Evolutionary conservation across 2,888 invertebrate species (phyloP), one percentile per base, ranked within the genome.

Genomic region (Drosophila helvetica): DNA sequence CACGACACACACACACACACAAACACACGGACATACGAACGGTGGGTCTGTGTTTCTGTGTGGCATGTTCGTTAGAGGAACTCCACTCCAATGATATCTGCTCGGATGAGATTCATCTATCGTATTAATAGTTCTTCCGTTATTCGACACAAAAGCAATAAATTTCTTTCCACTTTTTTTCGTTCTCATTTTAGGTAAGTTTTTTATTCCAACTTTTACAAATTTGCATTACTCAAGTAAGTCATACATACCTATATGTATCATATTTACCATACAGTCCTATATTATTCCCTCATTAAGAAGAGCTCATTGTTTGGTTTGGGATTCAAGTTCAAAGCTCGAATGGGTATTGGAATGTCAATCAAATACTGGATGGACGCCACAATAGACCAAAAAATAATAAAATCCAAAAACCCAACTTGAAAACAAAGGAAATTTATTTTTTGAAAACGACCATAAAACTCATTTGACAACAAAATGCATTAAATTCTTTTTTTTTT

Each of bases 401-500:
- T n/a, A 33, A 47, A 57, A 48, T 33, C 10, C 57, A 38, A 48
- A 38, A 47, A 57, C 33, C n/a, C 48, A 48, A 48, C 38, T 33
- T 7, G 22, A 48, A 72, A 46, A 45, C 19, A 50, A 38, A 38
- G 45, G 38, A 19, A 25, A 38, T 4, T 22, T 22, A 5, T 4
- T 22, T 4, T 5, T 22, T 22, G 38, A 46, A 51, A 67, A 38
- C 38, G 46, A 33, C 56, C 45, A 57, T 71, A 71, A 71, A 71
- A 71, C 54, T 58, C 65, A 64, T 48, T 71, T 54, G 81, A 74
- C 74, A 74, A 66, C 52, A 62, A 67, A 75, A 84, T 81, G 79
- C 83, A 83, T 87, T 85, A 83, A 82, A 73, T 78, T 74, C 68
- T 84, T 79, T 42, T 59, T 59, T 53, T 17, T 25, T 17, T 48